Evolutionary conservation across 2,888 invertebrate genomes (phyloP), one percentile per base, ranked within the genome.

Genomic region (Griposia aprilina): DNA sequence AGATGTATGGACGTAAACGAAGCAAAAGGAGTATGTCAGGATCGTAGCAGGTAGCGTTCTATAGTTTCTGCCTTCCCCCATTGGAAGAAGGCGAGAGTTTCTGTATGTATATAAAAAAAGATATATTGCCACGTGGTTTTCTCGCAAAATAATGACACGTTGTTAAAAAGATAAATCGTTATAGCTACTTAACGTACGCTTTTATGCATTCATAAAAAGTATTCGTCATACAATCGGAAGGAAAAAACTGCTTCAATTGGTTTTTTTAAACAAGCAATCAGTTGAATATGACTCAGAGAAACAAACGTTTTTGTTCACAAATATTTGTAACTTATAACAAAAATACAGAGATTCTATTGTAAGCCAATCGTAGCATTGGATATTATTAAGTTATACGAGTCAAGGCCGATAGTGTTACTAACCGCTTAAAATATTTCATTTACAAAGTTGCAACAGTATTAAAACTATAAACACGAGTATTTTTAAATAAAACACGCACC

Each of bases 361-460:
- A 68, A 78, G 76, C 77, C 72, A 82, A 83, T 85, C 89, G 78
- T 79, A 88, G 81, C 74, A 86, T 83, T 74, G 72, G 80, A 80
- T 82, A 83, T 83, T 75, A 75, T 60, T 65, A 74, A 50, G 41
- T 70, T 79, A 80, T 78, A 68, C 8, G 74, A 82, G 83, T 88
- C 90, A 89, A 88, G 88, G 88, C 59, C 78, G 41, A 15, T 36
- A 26, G 30, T 84, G 85, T 88, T 88, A 72, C 88, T 74, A 87
- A 50, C 80, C 70, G 70, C 79, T 79, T 72, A 71, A 71, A 81
- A 78, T 78, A 84, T 76, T 82, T 79, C 15, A 71, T 48, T 63
- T 70, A 72, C 70, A 80, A 78, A 63, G 67, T 81, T 81, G 63
- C 45, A 80, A 71, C 65, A 68, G 52, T 78, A 68, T 50, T 71